A percentile compares a stretch with the other conserved stretches of the same genome.
phyloP scores from a whole-genome alignment of 2,797 vertebrate genomes.

The Coregonus sp. region DNA sequence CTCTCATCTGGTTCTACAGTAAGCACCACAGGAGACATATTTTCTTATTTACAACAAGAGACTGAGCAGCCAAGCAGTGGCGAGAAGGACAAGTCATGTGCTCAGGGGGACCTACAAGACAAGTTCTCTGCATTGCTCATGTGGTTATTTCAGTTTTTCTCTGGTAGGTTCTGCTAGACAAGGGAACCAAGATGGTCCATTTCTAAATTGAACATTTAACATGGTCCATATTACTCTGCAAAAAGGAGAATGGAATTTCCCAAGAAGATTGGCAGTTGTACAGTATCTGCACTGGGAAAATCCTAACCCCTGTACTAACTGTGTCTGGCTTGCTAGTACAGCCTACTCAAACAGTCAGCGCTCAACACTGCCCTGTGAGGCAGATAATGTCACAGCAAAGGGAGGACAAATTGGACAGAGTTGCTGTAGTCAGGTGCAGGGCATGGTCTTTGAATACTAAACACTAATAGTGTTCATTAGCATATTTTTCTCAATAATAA shows the following conservation, averaged over 20 bases:
- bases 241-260: slow-evolving; percentile 16
- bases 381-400: not conserved
- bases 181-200: slow-evolving; percentile 29
- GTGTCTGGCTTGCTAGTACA: not conserved
- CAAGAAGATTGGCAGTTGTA: not conserved
- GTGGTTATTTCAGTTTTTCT: not conserved
- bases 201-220: slow-evolving; percentile 5
- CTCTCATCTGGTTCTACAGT: slow-evolving; percentile 54
- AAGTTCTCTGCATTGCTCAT: not conserved
- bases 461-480: not conserved
- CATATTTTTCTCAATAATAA: not conserved
- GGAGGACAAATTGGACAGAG: not conserved
- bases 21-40: slow-evolving; percentile 55
- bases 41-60: slow-evolving; percentile 38
- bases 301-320: slow-evolving; percentile 15
- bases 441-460: not conserved
- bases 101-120: not conserved
- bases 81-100: not conserved
- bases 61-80: not conserved
- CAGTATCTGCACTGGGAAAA: slow-evolving; percentile 27
- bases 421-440: not conserved
- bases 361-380: slow-evolving; percentile 32
- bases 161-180: not conserved
- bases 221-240: not conserved
- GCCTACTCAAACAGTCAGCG: too few relatives aligned